Conservation (phyloP, 1,140 invertebrate species). For the Eriocheir sinensis region DNA sequence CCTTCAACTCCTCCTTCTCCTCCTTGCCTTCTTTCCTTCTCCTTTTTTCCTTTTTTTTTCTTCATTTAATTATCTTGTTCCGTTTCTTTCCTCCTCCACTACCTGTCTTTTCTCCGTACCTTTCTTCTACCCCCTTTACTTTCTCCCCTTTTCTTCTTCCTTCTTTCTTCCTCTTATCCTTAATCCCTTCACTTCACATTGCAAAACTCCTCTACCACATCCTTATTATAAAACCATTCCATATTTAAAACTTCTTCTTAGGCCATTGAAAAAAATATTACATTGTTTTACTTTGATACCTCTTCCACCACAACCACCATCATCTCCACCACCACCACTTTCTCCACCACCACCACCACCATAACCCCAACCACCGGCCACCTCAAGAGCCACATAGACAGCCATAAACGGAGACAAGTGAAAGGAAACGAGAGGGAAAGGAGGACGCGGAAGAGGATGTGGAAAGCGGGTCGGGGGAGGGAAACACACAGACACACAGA, state of each 20-base stretch:
- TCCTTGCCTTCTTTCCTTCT: no score
- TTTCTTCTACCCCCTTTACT: neutral
- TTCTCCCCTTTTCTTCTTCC: neutral
- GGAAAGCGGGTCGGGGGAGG: neutral
- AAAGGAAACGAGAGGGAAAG: slow-evolving; percentile 29
- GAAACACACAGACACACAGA: neutral
- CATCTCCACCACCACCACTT: no score
- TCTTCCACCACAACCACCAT: no score
- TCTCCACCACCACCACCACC: neutral
- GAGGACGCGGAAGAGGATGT: neutral
- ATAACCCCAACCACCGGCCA: neutral
- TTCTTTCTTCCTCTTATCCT: no score
- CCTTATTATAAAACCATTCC: no score
- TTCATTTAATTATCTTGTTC: neutral
- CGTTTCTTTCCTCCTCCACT: neutral
- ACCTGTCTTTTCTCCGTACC: neutral
- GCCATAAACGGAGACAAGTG: neutral
- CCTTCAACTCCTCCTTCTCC: no score
- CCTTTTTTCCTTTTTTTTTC: neutral
- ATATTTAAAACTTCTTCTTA: no score
- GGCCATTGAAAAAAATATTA: no score
- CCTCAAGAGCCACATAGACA: neutral
- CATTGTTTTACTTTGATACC: no score
- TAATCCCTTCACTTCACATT: no score
- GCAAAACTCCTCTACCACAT: no score